A percentile compares a stretch with the other conserved stretches of the same genome.
phyloP scores from a whole-genome alignment of 2,113 vertebrate genomes.

The Daphoenositta chrysoptera region DNA sequence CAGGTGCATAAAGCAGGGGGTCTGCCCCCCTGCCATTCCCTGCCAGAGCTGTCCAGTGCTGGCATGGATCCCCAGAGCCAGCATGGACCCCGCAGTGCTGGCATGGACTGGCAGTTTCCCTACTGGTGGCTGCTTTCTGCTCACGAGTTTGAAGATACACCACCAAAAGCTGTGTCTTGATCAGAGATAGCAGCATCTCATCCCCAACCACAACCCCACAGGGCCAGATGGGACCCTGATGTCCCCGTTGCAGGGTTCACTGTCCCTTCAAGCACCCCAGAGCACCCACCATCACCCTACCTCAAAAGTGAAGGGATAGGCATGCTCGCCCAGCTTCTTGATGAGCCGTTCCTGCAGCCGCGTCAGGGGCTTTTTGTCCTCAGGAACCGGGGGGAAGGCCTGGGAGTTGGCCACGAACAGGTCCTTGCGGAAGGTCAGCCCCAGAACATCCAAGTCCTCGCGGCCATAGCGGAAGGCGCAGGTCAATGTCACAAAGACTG shows the following conservation, averaged over 20 bases:
- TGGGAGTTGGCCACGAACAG: constrained; percentile 90
- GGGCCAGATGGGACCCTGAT: not conserved
- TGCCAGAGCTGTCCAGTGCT: not conserved
- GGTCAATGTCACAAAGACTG: constrained; percentile 93
- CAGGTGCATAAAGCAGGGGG: not conserved
- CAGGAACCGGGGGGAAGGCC: constrained; percentile 84
- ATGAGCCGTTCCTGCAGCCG: constrained; percentile 93
- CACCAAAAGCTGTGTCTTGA: not conserved
- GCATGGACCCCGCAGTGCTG: rapidly evolving
- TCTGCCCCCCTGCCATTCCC: not conserved
- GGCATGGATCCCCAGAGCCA: not conserved
- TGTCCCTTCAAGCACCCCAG: not conserved
- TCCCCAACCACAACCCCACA: rapidly evolving
- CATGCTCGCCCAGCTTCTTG: constrained; percentile 93
- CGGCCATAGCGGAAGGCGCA: constrained; percentile 97
- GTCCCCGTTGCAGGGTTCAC: rapidly evolving
- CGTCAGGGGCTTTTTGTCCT: constrained; percentile 84
- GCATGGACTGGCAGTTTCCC: not conserved
- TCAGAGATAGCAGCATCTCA: not conserved
- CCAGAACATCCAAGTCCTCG: constrained; percentile 93
- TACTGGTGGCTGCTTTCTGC: not conserved
- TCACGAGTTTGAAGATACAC: not conserved
- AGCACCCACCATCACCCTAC: not conserved
- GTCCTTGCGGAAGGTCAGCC: constrained; percentile 93
- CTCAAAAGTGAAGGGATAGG: constrained; percentile 94